phyloP scores from a whole-genome alignment of 2,888 invertebrate species.

The Sesia bembeciformis region DNA sequence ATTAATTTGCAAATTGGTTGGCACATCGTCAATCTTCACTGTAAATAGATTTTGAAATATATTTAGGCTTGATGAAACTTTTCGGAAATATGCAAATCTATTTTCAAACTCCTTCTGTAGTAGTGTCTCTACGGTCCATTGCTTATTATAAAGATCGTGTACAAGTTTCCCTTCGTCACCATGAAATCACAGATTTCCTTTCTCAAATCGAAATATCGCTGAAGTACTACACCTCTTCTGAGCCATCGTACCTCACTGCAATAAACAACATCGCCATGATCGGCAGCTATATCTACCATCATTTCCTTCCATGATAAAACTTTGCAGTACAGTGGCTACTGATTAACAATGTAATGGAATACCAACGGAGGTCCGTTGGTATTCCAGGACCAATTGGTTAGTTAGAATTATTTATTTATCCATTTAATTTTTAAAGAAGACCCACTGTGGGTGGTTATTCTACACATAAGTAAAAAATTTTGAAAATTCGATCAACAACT shows the following conservation, averaged over 20 bases:
- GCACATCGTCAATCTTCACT: conserved; percentile 7
- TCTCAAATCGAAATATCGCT: neutral
- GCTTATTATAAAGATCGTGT: neutral
- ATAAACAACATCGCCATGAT: conserved; percentile 5
- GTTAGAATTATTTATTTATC: no score
- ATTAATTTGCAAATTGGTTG: conserved; percentile 1
- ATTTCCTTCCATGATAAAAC: conserved; percentile 12
- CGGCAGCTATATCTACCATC: conserved; percentile 10
- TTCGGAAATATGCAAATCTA: conserved; percentile 9
- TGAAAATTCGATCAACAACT: conserved; percentile 2
- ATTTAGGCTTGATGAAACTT: conserved; percentile 7
- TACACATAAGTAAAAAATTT: neutral
- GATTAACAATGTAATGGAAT: conserved; percentile 5
- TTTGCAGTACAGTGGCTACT: conserved; percentile 1
- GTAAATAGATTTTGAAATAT: conserved; percentile 10
- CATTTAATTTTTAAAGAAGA: no score
- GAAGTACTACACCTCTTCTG: conserved; percentile 9
- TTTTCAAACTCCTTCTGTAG: conserved; percentile 5
- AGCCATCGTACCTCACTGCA: conserved; percentile 14
- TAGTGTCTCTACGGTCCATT: conserved; percentile 1
- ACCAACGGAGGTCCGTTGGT: no score
- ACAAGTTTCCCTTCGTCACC: neutral
- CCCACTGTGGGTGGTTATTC: no score
- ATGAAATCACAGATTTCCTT: conserved; percentile 2
- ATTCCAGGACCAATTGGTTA: no score